These are phyloP conservation scores for Acipenser ruthenus DNA, from an alignment of 2,797 vertebrate species.

Conservation along the genomic window DNA sequence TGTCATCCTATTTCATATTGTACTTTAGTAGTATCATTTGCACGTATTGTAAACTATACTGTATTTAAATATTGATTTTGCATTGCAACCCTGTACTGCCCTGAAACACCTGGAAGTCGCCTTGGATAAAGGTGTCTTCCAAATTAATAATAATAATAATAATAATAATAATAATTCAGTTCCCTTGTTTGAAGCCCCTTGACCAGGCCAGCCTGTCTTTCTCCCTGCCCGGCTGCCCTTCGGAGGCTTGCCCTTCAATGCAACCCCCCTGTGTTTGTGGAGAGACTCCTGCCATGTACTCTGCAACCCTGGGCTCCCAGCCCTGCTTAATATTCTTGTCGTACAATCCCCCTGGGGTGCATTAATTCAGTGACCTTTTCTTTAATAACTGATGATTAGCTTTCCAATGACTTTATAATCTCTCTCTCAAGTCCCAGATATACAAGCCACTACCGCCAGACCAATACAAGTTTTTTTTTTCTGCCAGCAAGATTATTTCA, in stretches of 20 bases:
- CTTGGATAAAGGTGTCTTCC: no score
- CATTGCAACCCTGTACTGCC: no score
- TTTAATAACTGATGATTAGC: conserved; percentile 36
- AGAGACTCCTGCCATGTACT: no score
- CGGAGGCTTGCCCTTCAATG: background rate
- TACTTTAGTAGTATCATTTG: no score
- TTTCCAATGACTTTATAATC: conserved; percentile 33
- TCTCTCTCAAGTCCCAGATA: conserved; percentile 5
- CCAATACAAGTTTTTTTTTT: conserved; percentile 7
- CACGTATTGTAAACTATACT: no score
- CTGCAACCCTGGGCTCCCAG: conserved; percentile 7
- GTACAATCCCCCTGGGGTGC: conserved; percentile 11
- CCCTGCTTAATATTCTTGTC: conserved; percentile 17
- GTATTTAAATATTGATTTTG: no score
- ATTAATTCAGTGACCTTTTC: conserved; percentile 31
- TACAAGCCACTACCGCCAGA: conserved; percentile 14
- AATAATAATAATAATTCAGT: no score
- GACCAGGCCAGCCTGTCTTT: background rate
- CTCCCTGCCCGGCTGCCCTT: conserved; percentile 2
- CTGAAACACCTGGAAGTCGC: no score
- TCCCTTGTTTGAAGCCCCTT: no score
- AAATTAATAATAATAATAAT: no score
- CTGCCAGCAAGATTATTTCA: conserved; percentile 8
- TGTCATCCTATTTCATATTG: no score
- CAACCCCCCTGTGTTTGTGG: no score